Evolutionary conservation across 2,797 vertebrate genomes (phyloP), one percentile per base, ranked within the genome.

Genomic region (Varecia variegata): DNA sequence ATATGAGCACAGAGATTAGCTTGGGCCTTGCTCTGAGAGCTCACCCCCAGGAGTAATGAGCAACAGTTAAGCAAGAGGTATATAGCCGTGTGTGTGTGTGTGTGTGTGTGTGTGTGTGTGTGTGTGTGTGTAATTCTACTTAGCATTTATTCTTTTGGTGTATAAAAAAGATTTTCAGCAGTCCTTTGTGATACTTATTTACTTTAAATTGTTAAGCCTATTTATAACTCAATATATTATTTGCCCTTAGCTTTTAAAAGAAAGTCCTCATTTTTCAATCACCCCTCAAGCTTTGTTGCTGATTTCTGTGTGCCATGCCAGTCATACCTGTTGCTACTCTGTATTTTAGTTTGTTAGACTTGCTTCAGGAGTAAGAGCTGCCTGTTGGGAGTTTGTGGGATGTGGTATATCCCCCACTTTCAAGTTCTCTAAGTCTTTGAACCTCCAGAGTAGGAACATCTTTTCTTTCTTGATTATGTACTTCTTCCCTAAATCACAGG

Each of bases 301-400:
- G n/a, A 83, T 65, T 67, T 32, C 35, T 68, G 9, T 67, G 56
- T 83, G 17, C 25, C 40, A 84, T 32, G 25, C 47, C 43, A n/a
- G 27, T 90, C 7, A 80, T 62, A 5, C 23, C 23, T 71, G 35
- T 52, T 82, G 80, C 50, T 82, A 4, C 60, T 68, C 12, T 62
- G 54, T 67, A 11, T 81, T 87, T 92, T 68, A 54, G 43, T 91
- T 74, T 89, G 62, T 95, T 81, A 93, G 50, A 60, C 43, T 97
- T 93, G 18, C 30, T 38, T 77, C 67, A 88, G 65, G 47, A 80
- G 8, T 84, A 35, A 94, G 12, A 35, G 32, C 43, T 90, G 85
- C 62, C 32, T 74, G 14, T 76, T 67, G 85, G 43, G 54, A 30
- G 17, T 76, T 85, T 47, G 80, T 79, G 40, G 58, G 43, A 70